Conservation (phyloP, 1,140 invertebrate species). For the Panagrolaimus sp. region DNA sequence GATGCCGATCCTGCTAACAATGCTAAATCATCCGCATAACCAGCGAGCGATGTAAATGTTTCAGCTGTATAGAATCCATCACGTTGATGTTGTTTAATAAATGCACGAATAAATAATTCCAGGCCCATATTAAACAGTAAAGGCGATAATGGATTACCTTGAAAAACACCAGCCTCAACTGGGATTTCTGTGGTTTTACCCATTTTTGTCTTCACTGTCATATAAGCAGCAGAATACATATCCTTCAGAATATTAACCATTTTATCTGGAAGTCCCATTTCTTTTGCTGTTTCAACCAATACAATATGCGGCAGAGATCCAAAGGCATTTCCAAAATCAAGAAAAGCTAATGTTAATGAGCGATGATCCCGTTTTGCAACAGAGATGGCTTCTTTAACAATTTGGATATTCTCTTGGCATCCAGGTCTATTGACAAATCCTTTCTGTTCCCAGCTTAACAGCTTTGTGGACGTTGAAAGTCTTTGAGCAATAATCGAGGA, state of each 20-base stretch:
- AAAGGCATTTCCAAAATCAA: conserved; percentile 14
- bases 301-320: conserved; percentile 12
- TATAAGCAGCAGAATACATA: neutral
- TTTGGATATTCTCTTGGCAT: conserved; percentile 15
- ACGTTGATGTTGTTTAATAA: neutral
- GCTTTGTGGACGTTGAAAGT: neutral
- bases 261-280: neutral
- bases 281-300: neutral
- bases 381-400: conserved; percentile 1
- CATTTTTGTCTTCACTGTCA: neutral
- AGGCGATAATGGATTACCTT: neutral
- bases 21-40: neutral
- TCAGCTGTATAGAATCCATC: neutral
- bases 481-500: neutral
- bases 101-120: neutral
- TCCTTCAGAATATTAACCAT: neutral
- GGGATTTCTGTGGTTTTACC: neutral
- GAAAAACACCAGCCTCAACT: neutral
- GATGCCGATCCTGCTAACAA: neutral
- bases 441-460: conserved; percentile 17
- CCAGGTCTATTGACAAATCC: neutral
- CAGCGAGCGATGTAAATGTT: neutral
- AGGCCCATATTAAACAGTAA: neutral
- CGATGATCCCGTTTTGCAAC: neutral
- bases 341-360: neutral